Evolutionary conservation across 2,888 invertebrate species (phyloP).

Genomic region (Phalangium opilio): DNA sequence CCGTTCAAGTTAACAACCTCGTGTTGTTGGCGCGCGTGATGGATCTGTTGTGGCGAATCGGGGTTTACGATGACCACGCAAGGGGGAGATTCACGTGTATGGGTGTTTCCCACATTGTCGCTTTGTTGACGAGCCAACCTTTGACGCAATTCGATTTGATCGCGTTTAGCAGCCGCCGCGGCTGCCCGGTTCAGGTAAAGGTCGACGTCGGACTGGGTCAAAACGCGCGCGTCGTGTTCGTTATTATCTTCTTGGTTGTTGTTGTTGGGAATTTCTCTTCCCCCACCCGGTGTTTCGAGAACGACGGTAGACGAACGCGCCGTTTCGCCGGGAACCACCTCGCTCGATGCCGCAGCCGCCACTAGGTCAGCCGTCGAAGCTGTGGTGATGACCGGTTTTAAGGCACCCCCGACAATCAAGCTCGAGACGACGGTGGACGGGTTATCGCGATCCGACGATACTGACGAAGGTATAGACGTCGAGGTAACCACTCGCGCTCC

Average conservation of each 20-base stretch:
- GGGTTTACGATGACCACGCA: conserved; percentile 9
- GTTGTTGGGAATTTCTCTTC: neutral
- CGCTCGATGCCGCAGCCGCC: too few relatives aligned
- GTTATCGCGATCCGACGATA: too few relatives aligned
- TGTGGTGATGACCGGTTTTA: too few relatives aligned
- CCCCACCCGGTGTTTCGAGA: too few relatives aligned
- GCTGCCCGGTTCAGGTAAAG: conserved; percentile 8
- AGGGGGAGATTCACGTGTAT: conserved; percentile 8
- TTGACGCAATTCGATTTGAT: neutral
- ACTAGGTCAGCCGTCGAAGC: too few relatives aligned
- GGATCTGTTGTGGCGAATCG: neutral
- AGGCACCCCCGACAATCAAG: too few relatives aligned
- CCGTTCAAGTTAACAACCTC: too few relatives aligned
- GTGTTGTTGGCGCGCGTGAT: too few relatives aligned
- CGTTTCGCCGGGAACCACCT: too few relatives aligned
- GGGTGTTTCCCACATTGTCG: neutral
- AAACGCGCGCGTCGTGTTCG: conserved; percentile 3
- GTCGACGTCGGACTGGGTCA: conserved; percentile 10
- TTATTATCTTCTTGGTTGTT: neutral
- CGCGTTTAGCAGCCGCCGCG: conserved; percentile 2
- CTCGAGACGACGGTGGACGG: too few relatives aligned
- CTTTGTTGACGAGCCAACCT: conserved; percentile 2
- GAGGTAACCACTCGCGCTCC: neutral
- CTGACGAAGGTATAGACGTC: too few relatives aligned
- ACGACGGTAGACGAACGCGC: too few relatives aligned